Evolutionary conservation across 2,113 vertebrate genomes (phyloP).

Genomic region (Onychostoma macrolepis): DNA sequence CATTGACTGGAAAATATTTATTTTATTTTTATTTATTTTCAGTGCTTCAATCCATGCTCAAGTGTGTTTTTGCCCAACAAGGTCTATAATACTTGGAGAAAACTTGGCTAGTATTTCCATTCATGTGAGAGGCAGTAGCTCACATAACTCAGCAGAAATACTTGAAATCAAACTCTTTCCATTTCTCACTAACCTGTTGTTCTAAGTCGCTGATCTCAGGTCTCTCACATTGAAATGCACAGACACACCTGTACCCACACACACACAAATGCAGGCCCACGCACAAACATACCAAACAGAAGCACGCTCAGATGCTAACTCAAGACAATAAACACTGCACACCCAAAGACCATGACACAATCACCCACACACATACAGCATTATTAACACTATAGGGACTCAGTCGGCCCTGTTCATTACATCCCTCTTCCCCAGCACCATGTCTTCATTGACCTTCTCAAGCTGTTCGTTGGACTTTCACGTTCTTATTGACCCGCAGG

Average conservation of each 20-base stretch:
- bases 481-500: slow-evolving; percentile 65
- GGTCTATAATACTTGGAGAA: background rate
- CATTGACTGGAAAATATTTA: background rate
- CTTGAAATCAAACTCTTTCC: background rate
- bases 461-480: slow-evolving; percentile 62
- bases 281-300: background rate
- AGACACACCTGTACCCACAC: slow-evolving; percentile 1
- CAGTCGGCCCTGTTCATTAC: background rate
- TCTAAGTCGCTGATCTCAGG: background rate
- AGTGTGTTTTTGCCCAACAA: background rate
- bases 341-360: slow-evolving; percentile 1
- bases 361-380: slow-evolving; percentile 2
- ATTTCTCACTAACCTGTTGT: background rate
- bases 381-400: slow-evolving; percentile 15
- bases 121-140: background rate
- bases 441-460: slow-evolving; percentile 71
- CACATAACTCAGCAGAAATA: background rate
- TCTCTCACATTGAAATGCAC: slow-evolving; percentile 12
- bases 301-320: background rate
- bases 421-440: background rate
- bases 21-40: background rate
- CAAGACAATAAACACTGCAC: background rate
- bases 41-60: background rate
- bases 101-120: background rate
- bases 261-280: background rate